Percentiles rank a stretch among this genome's conserved stretches.
Conservation (phyloP, 2,113 vertebrate species). For the Poeciliopsis prolifica region DNA sequence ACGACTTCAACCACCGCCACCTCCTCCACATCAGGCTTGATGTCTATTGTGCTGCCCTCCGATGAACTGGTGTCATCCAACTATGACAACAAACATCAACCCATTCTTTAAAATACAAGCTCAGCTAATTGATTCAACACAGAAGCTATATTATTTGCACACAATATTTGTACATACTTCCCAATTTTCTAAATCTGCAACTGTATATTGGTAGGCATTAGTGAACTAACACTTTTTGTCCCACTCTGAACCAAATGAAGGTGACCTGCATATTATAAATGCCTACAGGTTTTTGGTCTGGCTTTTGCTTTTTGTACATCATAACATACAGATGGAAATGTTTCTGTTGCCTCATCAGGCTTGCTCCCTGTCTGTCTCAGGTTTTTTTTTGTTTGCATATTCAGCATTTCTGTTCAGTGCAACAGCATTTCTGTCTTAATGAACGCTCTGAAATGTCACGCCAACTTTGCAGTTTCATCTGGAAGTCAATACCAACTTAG, state of each 20-base stretch:
- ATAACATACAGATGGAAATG: slow-evolving; percentile 8
- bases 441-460: slow-evolving; percentile 52
- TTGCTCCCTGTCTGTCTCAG: slow-evolving; percentile 17
- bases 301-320: slow-evolving; percentile 12
- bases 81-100: slow-evolving; percentile 54
- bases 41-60: slow-evolving; percentile 97
- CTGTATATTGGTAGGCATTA: slow-evolving; percentile 13
- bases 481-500: slow-evolving; percentile 21
- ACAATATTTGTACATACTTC: slow-evolving; percentile 33
- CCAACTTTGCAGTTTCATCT: slow-evolving; percentile 25
- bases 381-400: slow-evolving; percentile 20
- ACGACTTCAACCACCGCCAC: slow-evolving; percentile 93
- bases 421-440: slow-evolving; percentile 36
- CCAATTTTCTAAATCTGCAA: slow-evolving; percentile 42
- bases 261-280: slow-evolving; percentile 52
- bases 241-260: slow-evolving; percentile 73
- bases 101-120: slow-evolving; percentile 15
- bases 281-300: slow-evolving; percentile 17
- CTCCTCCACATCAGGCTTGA: slow-evolving; percentile 93
- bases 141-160: background rate
- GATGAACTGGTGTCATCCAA: slow-evolving; percentile 95
- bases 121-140: background rate
- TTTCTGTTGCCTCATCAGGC: slow-evolving; percentile 15
- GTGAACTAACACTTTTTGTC: slow-evolving; percentile 27
- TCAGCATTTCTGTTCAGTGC: slow-evolving; percentile 43